Percentiles rank a stretch among this genome's conserved stretches.
These are phyloP conservation scores for Halisarca cf. caerulea DNA, from an alignment of 37 sponge, comb jelly and placozoan genomes.

Conservation along the genomic window DNA sequence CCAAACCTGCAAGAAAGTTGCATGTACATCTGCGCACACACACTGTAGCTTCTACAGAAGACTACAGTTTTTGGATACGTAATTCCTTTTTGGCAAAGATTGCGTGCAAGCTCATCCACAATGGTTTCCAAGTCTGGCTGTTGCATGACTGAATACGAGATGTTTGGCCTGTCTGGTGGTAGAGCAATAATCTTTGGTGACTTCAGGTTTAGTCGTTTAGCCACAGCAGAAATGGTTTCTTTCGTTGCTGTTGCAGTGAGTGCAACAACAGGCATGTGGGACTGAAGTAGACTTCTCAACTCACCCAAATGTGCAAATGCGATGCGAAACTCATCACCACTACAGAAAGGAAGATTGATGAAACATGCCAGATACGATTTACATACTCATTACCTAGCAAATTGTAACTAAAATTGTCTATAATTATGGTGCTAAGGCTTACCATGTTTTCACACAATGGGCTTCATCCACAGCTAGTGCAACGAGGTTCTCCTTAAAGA, in stretches of 20 bases:
- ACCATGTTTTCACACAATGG: constrained; percentile 60
- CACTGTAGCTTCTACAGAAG: neutral
- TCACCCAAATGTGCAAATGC: constrained; percentile 42
- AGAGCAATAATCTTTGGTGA: neutral
- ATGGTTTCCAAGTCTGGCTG: neutral
- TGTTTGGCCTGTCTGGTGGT: neutral
- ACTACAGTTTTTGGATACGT: neutral
- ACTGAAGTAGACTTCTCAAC: constrained; percentile 38
- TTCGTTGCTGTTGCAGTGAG: neutral
- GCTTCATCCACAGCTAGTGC: constrained; percentile 68
- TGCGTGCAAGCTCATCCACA: neutral
- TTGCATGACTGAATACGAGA: neutral
- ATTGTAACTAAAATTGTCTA: neutral
- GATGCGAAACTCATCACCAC: constrained; percentile 41
- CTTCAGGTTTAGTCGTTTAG: neutral
- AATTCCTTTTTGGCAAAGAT: neutral
- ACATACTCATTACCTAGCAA: no score
- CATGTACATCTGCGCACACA: neutral
- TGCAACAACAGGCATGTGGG: constrained; percentile 15
- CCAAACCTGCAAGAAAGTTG: neutral
- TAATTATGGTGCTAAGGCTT: no score
- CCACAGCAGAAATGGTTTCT: neutral
- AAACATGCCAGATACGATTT: no score
- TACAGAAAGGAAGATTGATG: no score
- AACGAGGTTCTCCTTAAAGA: constrained; percentile 38